Evolutionary conservation across 2,888 invertebrate species (phyloP), one percentile per base, ranked within the genome.

Genomic region (Phoronis australis): DNA sequence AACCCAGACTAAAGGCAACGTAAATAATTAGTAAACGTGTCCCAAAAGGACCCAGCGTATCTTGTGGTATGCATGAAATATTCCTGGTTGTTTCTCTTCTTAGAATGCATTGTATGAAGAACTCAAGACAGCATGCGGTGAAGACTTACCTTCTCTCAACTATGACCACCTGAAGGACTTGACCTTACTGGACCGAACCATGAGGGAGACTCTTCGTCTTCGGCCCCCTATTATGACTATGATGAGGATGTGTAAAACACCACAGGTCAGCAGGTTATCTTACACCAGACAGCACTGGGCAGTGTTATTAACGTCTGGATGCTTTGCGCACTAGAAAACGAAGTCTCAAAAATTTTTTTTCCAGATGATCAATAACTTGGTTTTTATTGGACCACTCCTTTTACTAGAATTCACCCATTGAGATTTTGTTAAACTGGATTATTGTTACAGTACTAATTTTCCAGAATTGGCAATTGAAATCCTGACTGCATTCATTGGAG

Each of bases 141-240:
- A 48, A 4, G 45, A 44, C 21, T 37, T 55, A 9, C 50, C 50
- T 5, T 50, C 56, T 1, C 42, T 68, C 1, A 51, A 57, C 45
- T 69, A 69, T 42, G 66, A 67, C 27, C 49, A 60, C n/a, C 49
- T 71, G 42, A 66, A 66, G 47, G 61, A 66, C 24, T 59, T 66
- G 46, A 52, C 55, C 15, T 43, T 70, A 42, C 52, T 71, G 39
- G 69, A 71, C 42, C 55, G 67, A n/a, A 66, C 65, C 46, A 40
- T 71, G 42, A 70, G 68, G 52, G 70, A 71, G 50, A 63, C 70
- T 2, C 59, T 71, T 24, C 52, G 70, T 5, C 58, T 71, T 15
- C 44, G 69, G 25, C 71, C 69, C 12, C 71, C 69, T n/a, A 63
- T 71, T 45, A 61, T 69, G 60, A 67, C 67, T 9, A 62, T 70